Base-by-base conservation (phyloP, 2,888 invertebrate species). In the Cosmorhoe ocellata region DNA sequence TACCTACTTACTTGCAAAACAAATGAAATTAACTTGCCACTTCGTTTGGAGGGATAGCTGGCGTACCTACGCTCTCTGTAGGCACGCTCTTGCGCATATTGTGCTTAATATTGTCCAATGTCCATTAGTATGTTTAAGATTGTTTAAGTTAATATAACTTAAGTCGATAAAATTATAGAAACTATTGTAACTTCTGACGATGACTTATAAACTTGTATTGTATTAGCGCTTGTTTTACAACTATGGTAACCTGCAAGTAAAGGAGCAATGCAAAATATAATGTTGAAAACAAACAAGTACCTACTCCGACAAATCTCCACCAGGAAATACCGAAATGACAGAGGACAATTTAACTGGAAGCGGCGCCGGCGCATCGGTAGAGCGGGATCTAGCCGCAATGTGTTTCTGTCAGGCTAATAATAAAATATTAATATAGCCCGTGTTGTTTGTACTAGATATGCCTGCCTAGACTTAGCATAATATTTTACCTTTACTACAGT, bases 251-350 rank as follows among this genome's bases (percentile, higher is more conserved):
- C 18, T 18, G 18, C 24, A 46, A 40, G 45, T 42, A 32, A 36
- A 36, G 37, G 9, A 46, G 22, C 37, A 32, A 38, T 43, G 28
- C 32, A 32, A 36, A 18, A n/a, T n/a, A n/a, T 18, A 37, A 24
- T 7, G 7, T 58, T 59, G 61, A 64, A 63, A 66, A 66, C 59
- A 52, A 61, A 61, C 52, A 51, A 53, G 50, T 51, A 63, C n/a
- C n/a, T n/a, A n/a, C 50, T 55, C 52, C 58, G 62, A 67, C 69
- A 66, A 70, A 71, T 73, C 67, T 59, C 52, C 54, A 67, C 62
- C 67, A 71, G 76, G 77, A 79, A 75, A 66, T 65, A 56, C 48
- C 55, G 51, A 61, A 67, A 62, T 67, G 70, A 74, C 76, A 71
- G 61, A 70, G 71, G 46, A 39, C 74, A 68, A 70, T 71, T 67